Conservation (phyloP, 2,888 invertebrate genomes). For the Harpalus rufipes region DNA sequence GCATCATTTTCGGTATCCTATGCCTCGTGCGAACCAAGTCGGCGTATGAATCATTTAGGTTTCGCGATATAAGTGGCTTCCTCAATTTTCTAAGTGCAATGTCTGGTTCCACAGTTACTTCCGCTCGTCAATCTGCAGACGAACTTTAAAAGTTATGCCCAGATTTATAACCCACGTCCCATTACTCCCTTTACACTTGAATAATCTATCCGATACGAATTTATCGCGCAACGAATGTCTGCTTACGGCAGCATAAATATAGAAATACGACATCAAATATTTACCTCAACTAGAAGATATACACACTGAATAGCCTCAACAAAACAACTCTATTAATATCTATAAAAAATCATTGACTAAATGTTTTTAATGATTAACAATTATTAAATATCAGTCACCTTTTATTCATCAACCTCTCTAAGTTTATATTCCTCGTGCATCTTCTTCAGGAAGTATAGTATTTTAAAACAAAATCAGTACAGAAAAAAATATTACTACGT, state of each 20-base stretch:
- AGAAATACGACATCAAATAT: slow-evolving; percentile 50
- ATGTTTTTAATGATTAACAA: too few relatives aligned
- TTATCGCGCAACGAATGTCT: slow-evolving; percentile 61
- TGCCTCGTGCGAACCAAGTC: background rate
- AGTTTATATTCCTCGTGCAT: too few relatives aligned
- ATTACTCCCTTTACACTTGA: slow-evolving; percentile 64
- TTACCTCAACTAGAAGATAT: background rate
- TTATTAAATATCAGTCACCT: too few relatives aligned
- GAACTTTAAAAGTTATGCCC: slow-evolving; percentile 66
- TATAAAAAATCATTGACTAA: too few relatives aligned
- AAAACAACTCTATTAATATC: too few relatives aligned
- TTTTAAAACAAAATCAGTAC: too few relatives aligned
- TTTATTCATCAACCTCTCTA: too few relatives aligned
- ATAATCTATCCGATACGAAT: slow-evolving; percentile 66
- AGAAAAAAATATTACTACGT: too few relatives aligned
- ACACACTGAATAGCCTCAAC: too few relatives aligned
- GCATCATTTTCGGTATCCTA: background rate
- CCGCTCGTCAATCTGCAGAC: slow-evolving; percentile 64
- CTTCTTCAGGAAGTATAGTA: too few relatives aligned
- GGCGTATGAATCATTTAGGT: slow-evolving; percentile 66
- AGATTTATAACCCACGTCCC: slow-evolving; percentile 66
- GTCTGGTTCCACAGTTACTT: slow-evolving; percentile 64
- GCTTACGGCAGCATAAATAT: slow-evolving; percentile 58
- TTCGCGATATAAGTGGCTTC: slow-evolving; percentile 64
- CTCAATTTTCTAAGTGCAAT: slow-evolving; percentile 67